A percentile compares a stretch with the other conserved stretches of the same genome.
Evolutionary conservation across 2,888 invertebrate genomes (phyloP).

Genomic region (Agrenia bidenticulata): DNA sequence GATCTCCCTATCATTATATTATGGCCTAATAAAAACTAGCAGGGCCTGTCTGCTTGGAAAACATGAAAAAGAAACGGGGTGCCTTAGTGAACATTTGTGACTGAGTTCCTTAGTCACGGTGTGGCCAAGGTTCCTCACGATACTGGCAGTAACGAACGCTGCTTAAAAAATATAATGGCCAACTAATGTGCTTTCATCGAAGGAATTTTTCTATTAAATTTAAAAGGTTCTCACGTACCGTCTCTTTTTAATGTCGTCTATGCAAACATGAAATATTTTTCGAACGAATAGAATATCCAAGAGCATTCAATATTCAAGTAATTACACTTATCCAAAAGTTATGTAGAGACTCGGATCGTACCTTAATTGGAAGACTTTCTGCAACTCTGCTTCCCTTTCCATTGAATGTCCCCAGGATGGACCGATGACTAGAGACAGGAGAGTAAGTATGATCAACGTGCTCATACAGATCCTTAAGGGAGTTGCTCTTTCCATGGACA

Average conservation of each 20-base stretch:
- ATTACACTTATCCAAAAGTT: too few relatives aligned
- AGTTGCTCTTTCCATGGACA: slow-evolving; percentile 10
- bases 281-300: too few relatives aligned
- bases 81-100: not conserved
- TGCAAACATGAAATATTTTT: too few relatives aligned
- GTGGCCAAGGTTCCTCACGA: not conserved
- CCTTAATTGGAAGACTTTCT: slow-evolving; percentile 53
- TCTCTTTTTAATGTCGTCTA: too few relatives aligned
- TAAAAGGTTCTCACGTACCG: not conserved
- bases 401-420: slow-evolving; percentile 24
- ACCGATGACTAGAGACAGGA: slow-evolving; percentile 13
- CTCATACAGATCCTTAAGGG: slow-evolving; percentile 10
- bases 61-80: not conserved
- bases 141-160: not conserved
- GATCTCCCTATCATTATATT: slow-evolving; percentile 4
- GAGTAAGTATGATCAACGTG: slow-evolving; percentile 2
- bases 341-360: too few relatives aligned
- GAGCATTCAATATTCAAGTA: too few relatives aligned
- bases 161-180: too few relatives aligned
- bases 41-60: not conserved
- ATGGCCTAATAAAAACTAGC: slow-evolving; percentile 12
- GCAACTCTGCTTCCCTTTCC: slow-evolving; percentile 47
- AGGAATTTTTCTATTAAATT: not conserved
- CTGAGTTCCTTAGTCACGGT: not conserved
- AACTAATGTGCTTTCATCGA: too few relatives aligned